phyloP scores from a whole-genome alignment of 1,140 invertebrate genomes.

The Aphelinus certus region DNA sequence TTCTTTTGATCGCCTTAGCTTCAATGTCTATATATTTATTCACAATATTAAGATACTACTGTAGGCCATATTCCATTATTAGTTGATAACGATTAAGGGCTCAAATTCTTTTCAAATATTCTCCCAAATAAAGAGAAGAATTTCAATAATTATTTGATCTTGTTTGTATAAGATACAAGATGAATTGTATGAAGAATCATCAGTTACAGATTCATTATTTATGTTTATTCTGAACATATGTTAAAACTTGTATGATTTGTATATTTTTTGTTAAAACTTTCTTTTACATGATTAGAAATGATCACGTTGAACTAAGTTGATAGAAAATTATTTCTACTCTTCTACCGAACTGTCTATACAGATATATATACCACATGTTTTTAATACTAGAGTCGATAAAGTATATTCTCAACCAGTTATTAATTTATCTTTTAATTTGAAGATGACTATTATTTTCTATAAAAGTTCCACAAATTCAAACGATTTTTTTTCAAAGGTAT shows the following conservation, averaged over 20 bases:
- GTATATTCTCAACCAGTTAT: too few relatives aligned
- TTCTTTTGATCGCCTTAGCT: background rate
- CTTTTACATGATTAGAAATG: conserved; percentile 1
- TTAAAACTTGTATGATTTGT: too few relatives aligned
- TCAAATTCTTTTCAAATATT: conserved; percentile 7
- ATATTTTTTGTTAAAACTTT: background rate
- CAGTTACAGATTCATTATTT: too few relatives aligned
- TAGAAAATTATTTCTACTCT: conserved; percentile 7
- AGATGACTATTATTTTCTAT: conserved; percentile 7
- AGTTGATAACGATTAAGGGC: conserved; percentile 15
- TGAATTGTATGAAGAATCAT: too few relatives aligned
- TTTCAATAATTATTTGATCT: background rate
- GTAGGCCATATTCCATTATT: conserved; percentile 30
- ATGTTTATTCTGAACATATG: too few relatives aligned
- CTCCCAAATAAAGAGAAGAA: conserved; percentile 7
- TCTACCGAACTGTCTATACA: background rate
- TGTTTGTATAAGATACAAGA: too few relatives aligned
- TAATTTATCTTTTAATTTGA: too few relatives aligned
- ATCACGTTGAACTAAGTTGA: conserved; percentile 9
- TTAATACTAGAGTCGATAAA: background rate
- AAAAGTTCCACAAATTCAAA: conserved; percentile 16
- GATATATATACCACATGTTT: conserved; percentile 3
- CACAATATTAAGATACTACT: conserved; percentile 14
- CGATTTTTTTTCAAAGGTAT: conserved; percentile 14
- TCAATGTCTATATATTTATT: conserved; percentile 9